Evolutionary conservation across 2,888 invertebrate genomes (phyloP).

Genomic region (Lasioglossum pauxillum): DNA sequence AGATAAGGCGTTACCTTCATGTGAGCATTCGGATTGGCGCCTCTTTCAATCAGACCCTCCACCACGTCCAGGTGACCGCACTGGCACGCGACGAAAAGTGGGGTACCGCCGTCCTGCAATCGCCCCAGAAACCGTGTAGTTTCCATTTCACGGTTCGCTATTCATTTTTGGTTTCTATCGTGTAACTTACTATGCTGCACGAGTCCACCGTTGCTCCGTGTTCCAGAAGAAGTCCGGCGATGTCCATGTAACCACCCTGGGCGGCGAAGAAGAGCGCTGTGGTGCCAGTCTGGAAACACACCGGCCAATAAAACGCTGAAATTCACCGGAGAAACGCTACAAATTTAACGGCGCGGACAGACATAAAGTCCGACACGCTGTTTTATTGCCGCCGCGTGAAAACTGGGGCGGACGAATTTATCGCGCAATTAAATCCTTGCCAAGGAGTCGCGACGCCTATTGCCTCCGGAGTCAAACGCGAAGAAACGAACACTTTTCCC

Average conservation of each 20-base stretch:
- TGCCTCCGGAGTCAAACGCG: not conserved
- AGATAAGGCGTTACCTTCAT: slow-evolving; percentile 89
- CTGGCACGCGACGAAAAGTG: slow-evolving; percentile 96
- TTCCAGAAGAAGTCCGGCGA: slow-evolving; percentile 91
- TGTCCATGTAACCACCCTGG: slow-evolving; percentile 95
- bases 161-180: not conserved
- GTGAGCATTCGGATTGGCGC: slow-evolving; percentile 92
- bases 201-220: slow-evolving; percentile 92
- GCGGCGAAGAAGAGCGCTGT: slow-evolving; percentile 97
- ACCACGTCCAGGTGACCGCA: slow-evolving; percentile 96
- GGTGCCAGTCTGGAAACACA: slow-evolving; percentile 91
- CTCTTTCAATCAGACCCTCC: slow-evolving; percentile 92
- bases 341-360: not conserved
- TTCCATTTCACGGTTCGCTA: slow-evolving; percentile 7
- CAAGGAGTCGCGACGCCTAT: not conserved
- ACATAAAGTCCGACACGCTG: slow-evolving; percentile 4
- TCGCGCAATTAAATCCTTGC: not conserved
- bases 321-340: not conserved
- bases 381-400: not conserved
- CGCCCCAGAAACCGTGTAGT: slow-evolving; percentile 39
- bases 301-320: slow-evolving; percentile 4
- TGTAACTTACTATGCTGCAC: slow-evolving; percentile 89
- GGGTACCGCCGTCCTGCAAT: slow-evolving; percentile 96
- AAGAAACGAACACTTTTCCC: not conserved
- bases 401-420: not conserved